Percentiles rank a stretch among this genome's conserved stretches.
These are phyloP conservation scores for Epirrita christyi DNA, from an alignment of 2,888 invertebrate species.

Conservation along the genomic window DNA sequence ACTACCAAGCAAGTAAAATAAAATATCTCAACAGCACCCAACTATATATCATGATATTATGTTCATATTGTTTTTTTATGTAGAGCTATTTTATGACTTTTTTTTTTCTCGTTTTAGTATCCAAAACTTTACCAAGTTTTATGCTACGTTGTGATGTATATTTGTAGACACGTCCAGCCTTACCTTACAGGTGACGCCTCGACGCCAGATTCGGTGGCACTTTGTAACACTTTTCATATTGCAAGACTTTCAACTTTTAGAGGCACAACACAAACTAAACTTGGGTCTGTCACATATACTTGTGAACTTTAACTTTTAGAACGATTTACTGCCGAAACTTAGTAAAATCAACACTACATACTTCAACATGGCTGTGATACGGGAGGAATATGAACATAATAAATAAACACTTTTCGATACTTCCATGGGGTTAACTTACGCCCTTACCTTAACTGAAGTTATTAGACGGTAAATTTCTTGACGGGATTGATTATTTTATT, in stretches of 20 bases:
- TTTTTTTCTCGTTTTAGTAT: background rate
- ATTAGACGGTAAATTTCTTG: conserved; percentile 79
- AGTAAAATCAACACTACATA: conserved; percentile 80
- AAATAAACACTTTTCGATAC: conserved; percentile 82
- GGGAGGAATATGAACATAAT: conserved; percentile 82
- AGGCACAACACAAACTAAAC: conserved; percentile 83
- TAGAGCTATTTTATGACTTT: background rate
- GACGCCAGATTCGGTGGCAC: conserved; percentile 83
- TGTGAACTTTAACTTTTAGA: conserved; percentile 79
- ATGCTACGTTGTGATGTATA: conserved; percentile 80
- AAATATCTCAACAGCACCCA: conserved; percentile 4
- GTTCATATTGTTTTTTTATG: background rate
- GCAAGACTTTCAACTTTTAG: conserved; percentile 77
- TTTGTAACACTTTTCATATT: conserved; percentile 83
- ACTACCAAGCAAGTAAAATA: background rate
- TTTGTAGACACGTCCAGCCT: conserved; percentile 83
- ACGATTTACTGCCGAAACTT: conserved; percentile 81
- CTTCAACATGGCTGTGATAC: conserved; percentile 84
- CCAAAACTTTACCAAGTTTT: conserved; percentile 20
- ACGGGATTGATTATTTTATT: conserved; percentile 65
- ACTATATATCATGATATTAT: background rate
- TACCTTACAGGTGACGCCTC: conserved; percentile 82
- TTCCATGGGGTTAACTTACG: conserved; percentile 81
- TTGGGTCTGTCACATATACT: conserved; percentile 82
- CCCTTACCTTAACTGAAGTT: conserved; percentile 83